Evolutionary conservation across 2,888 invertebrate genomes (phyloP).

Genomic region (Tetrapedia diversipes): DNA sequence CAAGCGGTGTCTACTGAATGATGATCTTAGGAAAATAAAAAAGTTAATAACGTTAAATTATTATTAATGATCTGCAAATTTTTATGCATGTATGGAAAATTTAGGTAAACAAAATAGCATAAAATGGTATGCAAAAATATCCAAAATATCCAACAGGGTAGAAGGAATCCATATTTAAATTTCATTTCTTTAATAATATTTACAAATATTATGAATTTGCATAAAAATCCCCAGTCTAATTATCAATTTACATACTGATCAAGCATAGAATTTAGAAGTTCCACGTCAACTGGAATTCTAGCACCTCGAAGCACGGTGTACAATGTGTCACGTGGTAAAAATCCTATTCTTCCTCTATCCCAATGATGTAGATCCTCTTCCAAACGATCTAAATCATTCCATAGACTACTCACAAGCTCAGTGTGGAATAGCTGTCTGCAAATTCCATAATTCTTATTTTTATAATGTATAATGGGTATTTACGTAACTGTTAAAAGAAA

Average conservation of each 20-base stretch:
- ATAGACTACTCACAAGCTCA: constrained; percentile 88
- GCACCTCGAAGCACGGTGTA: constrained; percentile 88
- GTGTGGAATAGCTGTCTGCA: constrained; percentile 87
- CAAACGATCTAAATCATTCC: constrained; percentile 88
- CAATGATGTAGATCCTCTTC: constrained; percentile 85
- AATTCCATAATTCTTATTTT: background rate
- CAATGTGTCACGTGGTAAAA: constrained; percentile 85
- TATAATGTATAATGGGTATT: background rate
- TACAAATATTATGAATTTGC: no score
- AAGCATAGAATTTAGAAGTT: constrained; percentile 88
- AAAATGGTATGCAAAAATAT: no score
- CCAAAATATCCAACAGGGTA: no score
- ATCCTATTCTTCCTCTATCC: constrained; percentile 85
- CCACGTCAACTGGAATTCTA: constrained; percentile 87
- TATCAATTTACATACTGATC: constrained; percentile 84
- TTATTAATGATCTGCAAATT: no score
- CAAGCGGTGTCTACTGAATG: no score
- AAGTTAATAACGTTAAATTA: background rate
- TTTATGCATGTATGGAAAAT: no score
- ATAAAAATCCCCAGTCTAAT: no score
- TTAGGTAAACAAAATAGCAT: no score
- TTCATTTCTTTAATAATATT: no score
- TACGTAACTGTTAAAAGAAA: background rate
- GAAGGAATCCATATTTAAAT: no score
- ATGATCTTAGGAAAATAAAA: no score